Conservation (phyloP, 2,888 invertebrate species). For the Eupithecia insigniata region DNA sequence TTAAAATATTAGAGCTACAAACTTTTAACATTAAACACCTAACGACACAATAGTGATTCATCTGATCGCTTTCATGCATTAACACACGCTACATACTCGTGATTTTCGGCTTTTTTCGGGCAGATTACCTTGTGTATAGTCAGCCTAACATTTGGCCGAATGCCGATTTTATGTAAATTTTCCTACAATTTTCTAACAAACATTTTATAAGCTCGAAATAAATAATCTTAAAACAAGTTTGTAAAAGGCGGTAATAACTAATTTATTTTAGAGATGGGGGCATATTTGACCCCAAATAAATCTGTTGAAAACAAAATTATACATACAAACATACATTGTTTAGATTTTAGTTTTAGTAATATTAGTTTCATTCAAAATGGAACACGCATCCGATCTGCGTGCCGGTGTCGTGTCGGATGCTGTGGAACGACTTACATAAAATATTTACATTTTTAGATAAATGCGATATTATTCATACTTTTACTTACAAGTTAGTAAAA, state of each 20-base stretch:
- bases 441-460: conserved; percentile 24
- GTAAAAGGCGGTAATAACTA: conserved; percentile 28
- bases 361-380: neutral
- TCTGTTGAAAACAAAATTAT: neutral
- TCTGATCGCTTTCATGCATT: conserved; percentile 22
- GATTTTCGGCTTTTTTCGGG: conserved; percentile 22
- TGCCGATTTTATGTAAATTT: conserved; percentile 25
- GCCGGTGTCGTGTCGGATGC: conserved; percentile 15
- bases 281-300: neutral
- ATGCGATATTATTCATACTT: conserved; percentile 26
- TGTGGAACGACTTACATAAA: conserved; percentile 4
- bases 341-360: neutral
- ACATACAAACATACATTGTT: neutral
- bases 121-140: conserved; percentile 18
- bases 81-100: conserved; percentile 14
- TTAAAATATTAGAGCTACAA: conserved; percentile 41
- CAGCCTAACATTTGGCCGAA: conserved; percentile 24
- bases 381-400: neutral
- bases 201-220: conserved; percentile 24
- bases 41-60: conserved; percentile 32
- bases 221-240: conserved; percentile 21
- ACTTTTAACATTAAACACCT: conserved; percentile 33
- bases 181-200: conserved; percentile 24
- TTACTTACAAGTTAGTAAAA: conserved; percentile 7
- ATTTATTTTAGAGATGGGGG: neutral